phyloP scores from a whole-genome alignment of 2,113 vertebrate genomes.

The Aptenodytes forsteri region DNA sequence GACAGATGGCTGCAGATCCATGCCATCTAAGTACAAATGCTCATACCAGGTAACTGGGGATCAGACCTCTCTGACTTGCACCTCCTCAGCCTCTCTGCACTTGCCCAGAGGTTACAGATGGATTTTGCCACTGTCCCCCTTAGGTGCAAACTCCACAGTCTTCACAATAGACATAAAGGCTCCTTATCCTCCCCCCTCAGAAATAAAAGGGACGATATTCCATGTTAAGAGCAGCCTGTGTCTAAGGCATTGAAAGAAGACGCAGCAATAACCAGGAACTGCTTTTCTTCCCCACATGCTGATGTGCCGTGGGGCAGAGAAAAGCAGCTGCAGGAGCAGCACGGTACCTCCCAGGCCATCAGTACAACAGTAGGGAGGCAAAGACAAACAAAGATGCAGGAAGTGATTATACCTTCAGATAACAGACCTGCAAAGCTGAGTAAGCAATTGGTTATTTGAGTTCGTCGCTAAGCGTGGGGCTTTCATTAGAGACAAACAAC shows the following conservation, averaged over 20 bases:
- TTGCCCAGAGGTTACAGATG: not conserved
- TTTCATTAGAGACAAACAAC: constrained; percentile 8
- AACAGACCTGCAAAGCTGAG: constrained; percentile 17
- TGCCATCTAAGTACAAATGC: not conserved
- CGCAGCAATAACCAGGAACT: not conserved
- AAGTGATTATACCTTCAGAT: constrained; percentile 12
- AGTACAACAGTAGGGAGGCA: not conserved
- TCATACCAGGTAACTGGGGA: not conserved
- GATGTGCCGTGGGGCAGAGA: constrained; percentile 2
- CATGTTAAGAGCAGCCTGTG: not conserved
- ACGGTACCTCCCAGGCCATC: not conserved
- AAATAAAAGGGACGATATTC: not conserved
- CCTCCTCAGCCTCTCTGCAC: not conserved
- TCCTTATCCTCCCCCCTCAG: not conserved
- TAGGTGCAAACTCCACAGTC: not conserved
- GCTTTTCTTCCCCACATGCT: not conserved
- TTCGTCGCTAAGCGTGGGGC: accelerated
- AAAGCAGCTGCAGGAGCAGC: constrained; percentile 24
- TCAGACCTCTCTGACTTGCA: not conserved
- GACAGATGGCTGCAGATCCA: accelerated
- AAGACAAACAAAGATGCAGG: constrained; percentile 25
- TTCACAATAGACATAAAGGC: not conserved
- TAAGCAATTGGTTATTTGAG: not conserved
- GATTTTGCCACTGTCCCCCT: not conserved
- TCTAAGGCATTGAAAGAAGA: not conserved